Evolutionary conservation across 2,797 vertebrate genomes (phyloP).

Genomic region (Arvicola amphibius): DNA sequence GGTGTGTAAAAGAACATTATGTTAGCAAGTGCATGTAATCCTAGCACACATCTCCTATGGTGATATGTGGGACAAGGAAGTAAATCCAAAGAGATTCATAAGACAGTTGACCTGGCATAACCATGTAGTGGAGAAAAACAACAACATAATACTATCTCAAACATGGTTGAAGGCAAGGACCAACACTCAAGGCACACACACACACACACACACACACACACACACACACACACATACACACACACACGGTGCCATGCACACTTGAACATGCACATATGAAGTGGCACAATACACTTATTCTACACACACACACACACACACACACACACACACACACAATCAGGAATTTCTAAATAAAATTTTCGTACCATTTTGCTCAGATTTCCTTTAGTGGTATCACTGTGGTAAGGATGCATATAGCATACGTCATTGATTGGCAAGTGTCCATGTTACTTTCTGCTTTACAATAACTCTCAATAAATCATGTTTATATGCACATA

Average conservation of each 20-base stretch:
- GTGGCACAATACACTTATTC: background rate
- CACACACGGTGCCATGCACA: background rate
- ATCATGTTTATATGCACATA: background rate
- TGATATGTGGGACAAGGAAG: background rate
- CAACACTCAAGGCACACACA: too few species aligned
- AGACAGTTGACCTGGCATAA: background rate
- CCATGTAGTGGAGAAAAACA: background rate
- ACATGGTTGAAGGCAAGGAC: background rate
- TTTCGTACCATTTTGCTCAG: background rate
- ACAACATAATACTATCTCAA: background rate
- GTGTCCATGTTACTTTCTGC: background rate
- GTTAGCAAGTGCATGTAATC: background rate
- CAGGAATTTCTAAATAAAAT: background rate
- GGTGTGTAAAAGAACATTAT: too few species aligned
- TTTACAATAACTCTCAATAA: background rate
- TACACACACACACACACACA: too few species aligned
- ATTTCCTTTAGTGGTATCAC: background rate
- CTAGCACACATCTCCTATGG: too few species aligned
- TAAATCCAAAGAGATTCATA: too few species aligned
- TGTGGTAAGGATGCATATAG: background rate
- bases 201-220: background rate
- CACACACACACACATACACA: background rate
- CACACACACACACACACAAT: too few species aligned
- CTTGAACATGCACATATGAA: background rate
- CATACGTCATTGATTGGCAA: background rate